Base-by-base conservation (phyloP, 1,140 invertebrate genomes). In the Philotrypesis tridentata region DNA sequence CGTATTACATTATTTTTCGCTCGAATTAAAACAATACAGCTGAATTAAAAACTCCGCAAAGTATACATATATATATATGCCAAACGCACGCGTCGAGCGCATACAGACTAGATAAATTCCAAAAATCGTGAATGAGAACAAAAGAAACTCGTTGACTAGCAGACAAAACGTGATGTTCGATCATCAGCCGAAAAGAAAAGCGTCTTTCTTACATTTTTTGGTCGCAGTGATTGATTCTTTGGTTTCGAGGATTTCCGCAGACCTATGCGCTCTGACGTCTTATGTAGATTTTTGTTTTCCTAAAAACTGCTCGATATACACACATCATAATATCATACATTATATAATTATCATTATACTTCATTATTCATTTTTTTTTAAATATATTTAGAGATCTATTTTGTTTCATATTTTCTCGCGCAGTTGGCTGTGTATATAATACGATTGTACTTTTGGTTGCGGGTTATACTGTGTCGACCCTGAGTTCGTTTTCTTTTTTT, bases 401-500 rank as follows among this genome's bases (percentile, higher is more conserved):
- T 68, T 43, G 73, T 37, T 71, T 71, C 70, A 17, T 71, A n/a
- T 23, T 43, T 33, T 71, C 29, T 43, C 79, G 86, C 88, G 88
- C 86, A 79, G 87, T 91, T 92, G 90, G 90, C 90, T 91, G 88
- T 91, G 89, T 91, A 90, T 67, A 78, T 78, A 76, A 73, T 91
- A 91, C 87, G 89, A 92, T 92, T 92, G 91, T 92, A 92, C 91
- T 92, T 89, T 92, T 89, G 86, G 89, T 91, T 91, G 75, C 88
- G 88, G 88, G 87, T 90, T 90, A 89, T 89, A 89, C 88, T 91
- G 90, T 85, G 83, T 89, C 84, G 87, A 89, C 91, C 91, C 91
- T 92, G 91, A 91, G 90, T 90, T 91, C 65, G 84, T 87, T 84
- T 70, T 86, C 84, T 8, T 31, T 74, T 31, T 29, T 74, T 31